Evolutionary conservation across 2,888 invertebrate genomes (phyloP), one percentile per base, ranked within the genome.

Genomic region (Dione vanillae): DNA sequence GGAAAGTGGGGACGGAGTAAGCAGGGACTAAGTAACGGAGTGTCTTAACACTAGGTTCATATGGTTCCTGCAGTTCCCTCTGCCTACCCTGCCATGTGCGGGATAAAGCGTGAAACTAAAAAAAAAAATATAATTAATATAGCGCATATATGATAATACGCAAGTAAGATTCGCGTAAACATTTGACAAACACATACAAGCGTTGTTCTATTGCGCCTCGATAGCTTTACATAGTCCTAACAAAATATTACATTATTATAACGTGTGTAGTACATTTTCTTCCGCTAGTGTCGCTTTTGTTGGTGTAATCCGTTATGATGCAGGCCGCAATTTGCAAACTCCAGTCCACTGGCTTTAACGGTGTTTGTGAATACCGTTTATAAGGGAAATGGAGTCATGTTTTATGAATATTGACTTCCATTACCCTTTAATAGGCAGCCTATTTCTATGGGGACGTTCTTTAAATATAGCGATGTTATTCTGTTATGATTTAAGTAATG

Each of bases 241-340:
- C 43, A 62, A 67, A 37, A 67, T 62, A 8, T 52, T 52, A 56
- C 35, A 56, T 37, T 62, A 68, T 62, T 62, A 49, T 19, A 35
- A 27, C 51, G 20, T 37, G 45, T 62, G 61, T 27, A 51, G 56
- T 19, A 45, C 65, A 52, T 62, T 68, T 66, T 71, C 65, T 71
- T 71, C 45, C 68, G 69, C 62, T 66, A 70, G 70, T 74, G 74
- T 73, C 74, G 68, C 70, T 54, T 72, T 71, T 71, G 69, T 71
- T 70, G 69, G 66, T 69, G 66, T 67, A 65, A 73, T 72, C 76
- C 74, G 75, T 74, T 76, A 74, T 77, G 80, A 76, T 65, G 74
- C 75, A 78, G 76, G 71, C 75, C 79, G 81, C 83, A 83, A 87
- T 88, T 87, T 86, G 83, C 80, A 76, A 85, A 83, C 83, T 77